A percentile compares a stretch with the other conserved stretches of the same genome.
Evolutionary conservation across 1,140 invertebrate species (phyloP).

Genomic region (Caerostris darwini): DNA sequence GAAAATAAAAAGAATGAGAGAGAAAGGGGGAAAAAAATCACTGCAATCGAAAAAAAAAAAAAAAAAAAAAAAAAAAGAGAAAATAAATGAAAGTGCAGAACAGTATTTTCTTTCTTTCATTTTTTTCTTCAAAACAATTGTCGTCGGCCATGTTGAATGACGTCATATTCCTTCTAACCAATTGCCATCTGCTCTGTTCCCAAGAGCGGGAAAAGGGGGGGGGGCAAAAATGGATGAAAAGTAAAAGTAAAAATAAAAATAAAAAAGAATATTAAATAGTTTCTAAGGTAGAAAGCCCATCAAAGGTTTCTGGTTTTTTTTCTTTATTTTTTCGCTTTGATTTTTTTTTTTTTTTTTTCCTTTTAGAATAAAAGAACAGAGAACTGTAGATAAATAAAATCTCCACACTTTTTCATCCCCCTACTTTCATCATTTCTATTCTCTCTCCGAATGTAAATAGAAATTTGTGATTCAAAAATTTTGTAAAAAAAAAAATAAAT

Average conservation of each 20-base stretch:
- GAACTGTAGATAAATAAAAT: conserved; percentile 58
- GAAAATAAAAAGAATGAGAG: neutral
- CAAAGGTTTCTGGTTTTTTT: conserved; percentile 45
- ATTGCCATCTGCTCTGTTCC: conserved; percentile 72
- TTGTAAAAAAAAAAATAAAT: conserved; percentile 2
- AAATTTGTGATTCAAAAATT: conserved; percentile 71
- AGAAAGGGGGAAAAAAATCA: conserved; percentile 20
- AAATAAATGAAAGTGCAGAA: conserved; percentile 69
- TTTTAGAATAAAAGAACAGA: neutral
- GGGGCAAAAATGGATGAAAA: conserved; percentile 2
- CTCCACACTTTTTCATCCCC: neutral
- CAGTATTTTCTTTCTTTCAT: neutral
- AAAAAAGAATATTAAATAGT: conserved; percentile 59
- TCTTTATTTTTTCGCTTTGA: conserved; percentile 21
- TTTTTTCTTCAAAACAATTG: conserved; percentile 59
- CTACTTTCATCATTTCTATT: conserved; percentile 16
- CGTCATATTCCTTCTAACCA: conserved; percentile 74
- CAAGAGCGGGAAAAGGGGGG: conserved; percentile 55
- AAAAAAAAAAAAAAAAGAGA: conserved; percentile 29
- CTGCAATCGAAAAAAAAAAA: conserved; percentile 42
- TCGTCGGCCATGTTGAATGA: conserved; percentile 67
- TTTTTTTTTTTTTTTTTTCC: neutral
- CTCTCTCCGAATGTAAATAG: conserved; percentile 42
- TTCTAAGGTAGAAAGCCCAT: neutral
- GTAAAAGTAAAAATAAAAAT: conserved; percentile 19